These are phyloP conservation scores for Drosophila pseudotakahashii DNA, from an alignment of 2,888 invertebrate genomes.

Conservation along the genomic window DNA sequence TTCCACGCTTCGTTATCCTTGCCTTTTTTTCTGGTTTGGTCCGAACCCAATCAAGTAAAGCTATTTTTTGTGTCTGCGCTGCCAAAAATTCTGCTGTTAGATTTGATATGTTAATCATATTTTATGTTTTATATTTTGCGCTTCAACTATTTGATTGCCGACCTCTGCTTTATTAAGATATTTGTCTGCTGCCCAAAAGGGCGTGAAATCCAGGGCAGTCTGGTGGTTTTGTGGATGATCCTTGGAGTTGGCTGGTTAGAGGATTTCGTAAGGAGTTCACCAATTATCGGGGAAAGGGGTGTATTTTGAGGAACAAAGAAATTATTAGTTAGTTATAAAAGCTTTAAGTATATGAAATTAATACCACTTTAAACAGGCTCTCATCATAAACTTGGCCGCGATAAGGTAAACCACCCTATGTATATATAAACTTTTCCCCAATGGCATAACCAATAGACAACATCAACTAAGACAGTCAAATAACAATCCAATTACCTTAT, in stretches of 20 bases:
- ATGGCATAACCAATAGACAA: background rate
- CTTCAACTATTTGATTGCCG: slow-evolving; percentile 65
- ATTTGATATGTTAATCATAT: slow-evolving; percentile 76
- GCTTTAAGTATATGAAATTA: background rate
- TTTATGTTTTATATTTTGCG: slow-evolving; percentile 75
- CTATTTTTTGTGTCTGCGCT: slow-evolving; percentile 48
- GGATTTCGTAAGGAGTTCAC: slow-evolving; percentile 5
- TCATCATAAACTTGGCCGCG: no score
- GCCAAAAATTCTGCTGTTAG: slow-evolving; percentile 45
- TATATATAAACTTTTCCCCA: background rate
- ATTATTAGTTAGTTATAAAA: no score
- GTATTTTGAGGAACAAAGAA: no score
- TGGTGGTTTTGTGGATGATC: background rate
- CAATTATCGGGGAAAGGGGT: slow-evolving; percentile 47
- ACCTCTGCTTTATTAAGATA: slow-evolving; percentile 37
- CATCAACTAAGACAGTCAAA: slow-evolving; percentile 3
- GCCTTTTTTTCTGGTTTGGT: slow-evolving; percentile 24
- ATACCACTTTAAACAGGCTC: background rate
- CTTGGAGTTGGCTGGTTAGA: background rate
- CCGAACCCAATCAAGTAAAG: slow-evolving; percentile 69
- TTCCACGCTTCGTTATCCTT: slow-evolving; percentile 70
- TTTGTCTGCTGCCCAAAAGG: slow-evolving; percentile 54
- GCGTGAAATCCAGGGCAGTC: slow-evolving; percentile 43
- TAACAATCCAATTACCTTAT: slow-evolving; percentile 30
- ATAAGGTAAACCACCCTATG: background rate